These are phyloP conservation scores for Erpobdella octoculata DNA, from an alignment of 2,888 invertebrate species.

Conservation along the genomic window DNA sequence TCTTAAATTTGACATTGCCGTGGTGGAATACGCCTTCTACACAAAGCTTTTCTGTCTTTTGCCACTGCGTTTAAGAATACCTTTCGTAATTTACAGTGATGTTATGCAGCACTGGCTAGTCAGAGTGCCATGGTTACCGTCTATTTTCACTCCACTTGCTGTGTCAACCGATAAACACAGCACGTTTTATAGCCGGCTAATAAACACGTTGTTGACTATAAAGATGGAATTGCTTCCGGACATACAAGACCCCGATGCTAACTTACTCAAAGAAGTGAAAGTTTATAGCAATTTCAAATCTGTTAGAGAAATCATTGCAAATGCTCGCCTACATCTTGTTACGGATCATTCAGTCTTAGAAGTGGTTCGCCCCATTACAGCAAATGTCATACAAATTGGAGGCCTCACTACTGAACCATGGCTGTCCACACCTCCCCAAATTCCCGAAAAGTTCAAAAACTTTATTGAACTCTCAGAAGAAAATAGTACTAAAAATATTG, in stretches of 20 bases:
- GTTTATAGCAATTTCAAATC: slow-evolving; percentile 23
- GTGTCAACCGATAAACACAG: not conserved
- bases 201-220: not conserved
- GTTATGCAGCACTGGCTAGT: slow-evolving; percentile 12
- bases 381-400: slow-evolving; percentile 28
- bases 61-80: slow-evolving; percentile 23
- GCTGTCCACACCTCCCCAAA: not conserved
- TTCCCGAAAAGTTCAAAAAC: not conserved
- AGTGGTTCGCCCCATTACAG: slow-evolving; percentile 7
- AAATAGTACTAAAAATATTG: not conserved
- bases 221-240: not conserved
- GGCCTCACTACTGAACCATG: slow-evolving; percentile 24
- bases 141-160: slow-evolving; percentile 6
- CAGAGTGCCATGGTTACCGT: slow-evolving; percentile 25
- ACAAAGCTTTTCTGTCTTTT: not conserved
- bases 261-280: slow-evolving; percentile 14
- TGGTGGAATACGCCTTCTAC: slow-evolving; percentile 18
- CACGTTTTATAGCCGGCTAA: slow-evolving; percentile 9
- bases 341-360: slow-evolving; percentile 17
- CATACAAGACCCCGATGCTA: not conserved
- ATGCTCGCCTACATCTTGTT: slow-evolving; percentile 21
- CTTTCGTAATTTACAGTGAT: slow-evolving; percentile 25
- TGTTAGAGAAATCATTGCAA: slow-evolving; percentile 20
- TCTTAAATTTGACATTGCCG: slow-evolving; percentile 20
- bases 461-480: not conserved